Evolutionary conservation across 2,797 vertebrate genomes (phyloP).

Genomic region (Hyperoplus immaculatus): DNA sequence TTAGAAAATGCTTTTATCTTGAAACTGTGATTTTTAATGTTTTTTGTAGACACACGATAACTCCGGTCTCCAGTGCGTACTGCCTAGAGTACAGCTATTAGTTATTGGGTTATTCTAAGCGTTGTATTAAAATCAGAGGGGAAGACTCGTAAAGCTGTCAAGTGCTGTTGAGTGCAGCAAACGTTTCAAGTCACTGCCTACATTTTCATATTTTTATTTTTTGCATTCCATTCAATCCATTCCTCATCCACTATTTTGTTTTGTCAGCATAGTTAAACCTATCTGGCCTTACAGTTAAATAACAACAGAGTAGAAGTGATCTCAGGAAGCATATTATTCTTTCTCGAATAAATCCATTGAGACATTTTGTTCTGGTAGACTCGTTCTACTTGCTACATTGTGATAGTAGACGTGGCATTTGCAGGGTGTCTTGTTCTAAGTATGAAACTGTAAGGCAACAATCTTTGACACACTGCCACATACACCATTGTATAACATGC

Average conservation of each 20-base stretch:
- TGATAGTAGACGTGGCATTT: neutral
- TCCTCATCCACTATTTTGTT: neutral
- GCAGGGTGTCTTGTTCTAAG: conserved; percentile 6
- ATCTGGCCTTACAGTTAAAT: neutral
- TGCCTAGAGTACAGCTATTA: neutral
- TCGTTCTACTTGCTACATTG: neutral
- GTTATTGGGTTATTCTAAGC: conserved; percentile 14
- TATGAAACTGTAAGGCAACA: neutral
- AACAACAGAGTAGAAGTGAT: neutral
- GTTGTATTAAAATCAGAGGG: conserved; percentile 15
- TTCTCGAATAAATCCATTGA: neutral
- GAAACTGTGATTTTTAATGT: no score
- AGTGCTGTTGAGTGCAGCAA: conserved; percentile 12
- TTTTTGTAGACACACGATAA: neutral
- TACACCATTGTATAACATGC: neutral
- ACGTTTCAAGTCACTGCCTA: conserved; percentile 12
- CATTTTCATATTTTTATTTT: conserved; percentile 8
- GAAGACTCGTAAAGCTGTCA: conserved; percentile 14
- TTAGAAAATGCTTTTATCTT: no score
- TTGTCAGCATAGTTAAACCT: neutral
- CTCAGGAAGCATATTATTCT: neutral
- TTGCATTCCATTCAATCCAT: neutral
- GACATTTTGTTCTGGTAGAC: neutral
- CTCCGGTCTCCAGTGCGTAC: neutral
- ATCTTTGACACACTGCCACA: neutral